phyloP scores from a whole-genome alignment of 2,888 invertebrate genomes.

The Conus canariensis region DNA sequence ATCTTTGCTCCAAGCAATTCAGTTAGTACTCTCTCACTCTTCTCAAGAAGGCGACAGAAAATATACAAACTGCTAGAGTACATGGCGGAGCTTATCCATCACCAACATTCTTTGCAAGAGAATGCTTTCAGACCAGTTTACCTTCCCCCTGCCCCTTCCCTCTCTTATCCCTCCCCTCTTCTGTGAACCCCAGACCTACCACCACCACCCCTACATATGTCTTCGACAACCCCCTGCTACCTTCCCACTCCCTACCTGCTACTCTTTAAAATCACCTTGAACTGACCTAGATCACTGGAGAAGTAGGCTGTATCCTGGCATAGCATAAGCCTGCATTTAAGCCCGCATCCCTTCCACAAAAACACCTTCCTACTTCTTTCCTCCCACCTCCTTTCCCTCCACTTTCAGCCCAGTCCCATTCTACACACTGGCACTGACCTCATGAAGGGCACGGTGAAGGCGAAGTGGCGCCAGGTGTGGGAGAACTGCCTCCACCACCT shows the following conservation, averaged over 20 bases:
- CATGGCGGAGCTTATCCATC: too few relatives aligned
- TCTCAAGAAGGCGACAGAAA: too few relatives aligned
- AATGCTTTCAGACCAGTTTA: too few relatives aligned
- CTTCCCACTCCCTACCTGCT: neutral
- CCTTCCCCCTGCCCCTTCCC: neutral
- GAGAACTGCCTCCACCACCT: conserved; percentile 72
- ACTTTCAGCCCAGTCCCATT: too few relatives aligned
- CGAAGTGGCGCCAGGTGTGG: conserved; percentile 70
- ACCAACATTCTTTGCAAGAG: too few relatives aligned
- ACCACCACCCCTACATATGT: neutral
- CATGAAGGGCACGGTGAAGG: conserved; percentile 67
- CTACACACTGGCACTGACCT: conserved; percentile 36
- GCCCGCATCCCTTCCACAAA: neutral
- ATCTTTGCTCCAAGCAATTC: too few relatives aligned
- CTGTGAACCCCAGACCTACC: neutral
- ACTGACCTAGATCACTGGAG: too few relatives aligned
- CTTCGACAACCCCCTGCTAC: neutral
- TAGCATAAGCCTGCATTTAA: too few relatives aligned
- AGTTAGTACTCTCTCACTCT: too few relatives aligned
- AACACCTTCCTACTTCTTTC: neutral
- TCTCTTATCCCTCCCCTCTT: neutral
- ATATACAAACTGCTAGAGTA: too few relatives aligned
- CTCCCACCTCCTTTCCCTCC: neutral
- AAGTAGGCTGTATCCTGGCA: too few relatives aligned
- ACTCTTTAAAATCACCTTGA: too few relatives aligned